Conservation (phyloP, 2,797 vertebrate genomes). For the Eulemur coronatus region DNA sequence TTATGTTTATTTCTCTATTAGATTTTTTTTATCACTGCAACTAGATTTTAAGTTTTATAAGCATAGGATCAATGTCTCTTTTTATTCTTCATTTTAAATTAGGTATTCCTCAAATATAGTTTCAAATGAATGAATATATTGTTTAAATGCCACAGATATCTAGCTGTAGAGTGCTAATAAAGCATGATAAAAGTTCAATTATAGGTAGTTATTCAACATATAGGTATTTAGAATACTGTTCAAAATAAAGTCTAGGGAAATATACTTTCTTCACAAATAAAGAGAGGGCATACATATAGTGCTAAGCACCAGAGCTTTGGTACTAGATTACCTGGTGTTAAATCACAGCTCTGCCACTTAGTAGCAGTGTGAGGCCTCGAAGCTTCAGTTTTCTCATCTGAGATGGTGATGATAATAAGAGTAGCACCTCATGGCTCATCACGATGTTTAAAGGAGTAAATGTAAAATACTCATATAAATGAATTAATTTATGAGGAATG, state of each 20-base stretch:
- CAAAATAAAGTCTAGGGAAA: neutral
- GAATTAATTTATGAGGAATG: neutral
- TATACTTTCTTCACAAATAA: neutral
- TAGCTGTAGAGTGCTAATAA: neutral
- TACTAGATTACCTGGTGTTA: fast-evolving
- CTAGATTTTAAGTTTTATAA: neutral
- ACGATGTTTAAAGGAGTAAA: neutral
- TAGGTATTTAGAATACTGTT: neutral
- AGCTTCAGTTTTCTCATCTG: neutral
- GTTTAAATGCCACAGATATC: neutral
- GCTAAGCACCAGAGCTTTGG: neutral
- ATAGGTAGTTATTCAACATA: neutral
- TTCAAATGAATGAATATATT: neutral
- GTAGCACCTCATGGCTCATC: neutral
- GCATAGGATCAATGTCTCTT: neutral
- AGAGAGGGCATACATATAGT: neutral
- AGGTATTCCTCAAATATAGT: too few species aligned
- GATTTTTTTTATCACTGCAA: neutral
- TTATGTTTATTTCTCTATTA: neutral
- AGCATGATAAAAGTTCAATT: neutral
- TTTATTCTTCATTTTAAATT: neutral
- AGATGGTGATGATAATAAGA: too few species aligned
- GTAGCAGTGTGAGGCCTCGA: neutral
- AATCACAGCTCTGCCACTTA: neutral
- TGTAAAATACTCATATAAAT: neutral